phyloP scores from a whole-genome alignment of 2,888 invertebrate species.

The Cryptus armator region DNA sequence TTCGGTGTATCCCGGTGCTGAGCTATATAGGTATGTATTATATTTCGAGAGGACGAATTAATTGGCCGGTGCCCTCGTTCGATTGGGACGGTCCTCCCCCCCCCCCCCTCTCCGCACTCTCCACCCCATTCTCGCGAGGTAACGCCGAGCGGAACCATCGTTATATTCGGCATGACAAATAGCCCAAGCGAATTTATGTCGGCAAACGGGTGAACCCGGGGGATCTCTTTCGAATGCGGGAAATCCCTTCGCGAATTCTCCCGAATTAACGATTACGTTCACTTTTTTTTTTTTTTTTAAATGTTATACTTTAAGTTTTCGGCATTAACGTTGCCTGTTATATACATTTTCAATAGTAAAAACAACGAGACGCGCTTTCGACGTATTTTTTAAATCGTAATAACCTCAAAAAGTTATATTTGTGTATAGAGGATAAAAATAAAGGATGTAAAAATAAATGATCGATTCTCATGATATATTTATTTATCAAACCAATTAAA shows the following conservation, averaged over 20 bases:
- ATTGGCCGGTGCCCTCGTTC: conserved; percentile 65
- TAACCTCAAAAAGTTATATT: too few relatives aligned
- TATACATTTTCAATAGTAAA: too few relatives aligned
- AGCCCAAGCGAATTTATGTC: conserved; percentile 47
- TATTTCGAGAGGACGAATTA: conserved; percentile 68
- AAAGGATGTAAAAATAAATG: too few relatives aligned
- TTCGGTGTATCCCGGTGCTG: conserved; percentile 44
- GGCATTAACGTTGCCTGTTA: too few relatives aligned
- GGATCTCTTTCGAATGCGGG: conserved; percentile 22
- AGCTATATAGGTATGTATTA: conserved; percentile 4
- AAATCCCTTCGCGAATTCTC: conserved; percentile 31
- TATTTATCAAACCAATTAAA: too few relatives aligned
- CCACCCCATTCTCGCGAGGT: conserved; percentile 31
- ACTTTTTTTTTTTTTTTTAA: conserved; percentile 9
- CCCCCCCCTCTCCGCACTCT: conserved; percentile 6
- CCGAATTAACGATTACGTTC: neutral
- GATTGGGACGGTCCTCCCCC: conserved; percentile 51
- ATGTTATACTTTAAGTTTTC: too few relatives aligned
- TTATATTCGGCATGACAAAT: conserved; percentile 60
- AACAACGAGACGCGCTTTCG: too few relatives aligned
- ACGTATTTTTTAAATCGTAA: too few relatives aligned
- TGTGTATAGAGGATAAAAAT: too few relatives aligned
- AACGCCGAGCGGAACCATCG: conserved; percentile 53
- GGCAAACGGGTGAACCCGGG: conserved; percentile 23
- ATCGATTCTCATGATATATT: too few relatives aligned